These are phyloP conservation scores for Notospermus geniculatus DNA, from an alignment of 1,140 invertebrate genomes.

Conservation along the genomic window DNA sequence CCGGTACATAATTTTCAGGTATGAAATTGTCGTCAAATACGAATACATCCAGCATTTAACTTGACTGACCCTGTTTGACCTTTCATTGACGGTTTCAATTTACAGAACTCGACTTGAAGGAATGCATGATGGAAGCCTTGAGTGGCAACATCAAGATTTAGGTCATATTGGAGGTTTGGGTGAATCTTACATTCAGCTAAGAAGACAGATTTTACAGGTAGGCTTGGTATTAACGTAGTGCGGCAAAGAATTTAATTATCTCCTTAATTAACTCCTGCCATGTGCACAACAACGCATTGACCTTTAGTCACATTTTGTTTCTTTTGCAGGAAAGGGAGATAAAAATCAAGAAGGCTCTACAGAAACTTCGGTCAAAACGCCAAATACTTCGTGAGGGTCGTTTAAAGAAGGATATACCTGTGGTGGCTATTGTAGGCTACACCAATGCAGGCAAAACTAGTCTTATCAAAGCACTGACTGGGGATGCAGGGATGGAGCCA, in stretches of 20 bases:
- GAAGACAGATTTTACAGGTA: conserved; percentile 62
- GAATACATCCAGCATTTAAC: neutral
- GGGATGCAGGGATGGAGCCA: conserved; percentile 66
- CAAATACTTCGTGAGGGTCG: conserved; percentile 63
- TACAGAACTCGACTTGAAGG: conserved; percentile 35
- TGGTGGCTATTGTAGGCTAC: conserved; percentile 82
- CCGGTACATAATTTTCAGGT: too few species aligned
- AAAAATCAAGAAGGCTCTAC: conserved; percentile 66
- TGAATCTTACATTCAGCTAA: conserved; percentile 60
- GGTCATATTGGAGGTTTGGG: conserved; percentile 43
- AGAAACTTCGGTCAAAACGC: conserved; percentile 65
- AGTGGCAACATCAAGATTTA: conserved; percentile 32
- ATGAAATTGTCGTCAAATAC: conserved; percentile 2
- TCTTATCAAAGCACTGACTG: conserved; percentile 76
- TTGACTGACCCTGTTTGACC: too few species aligned
- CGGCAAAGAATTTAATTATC: neutral
- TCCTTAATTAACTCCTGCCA: too few species aligned
- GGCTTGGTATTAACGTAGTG: neutral
- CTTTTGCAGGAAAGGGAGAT: conserved; percentile 59
- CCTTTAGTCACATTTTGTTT: too few species aligned
- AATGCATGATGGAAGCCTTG: conserved; percentile 27
- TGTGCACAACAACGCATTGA: too few species aligned
- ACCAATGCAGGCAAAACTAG: conserved; percentile 87
- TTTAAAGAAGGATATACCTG: conserved; percentile 64
- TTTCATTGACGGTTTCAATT: conserved; percentile 4